A percentile compares a stretch with the other conserved stretches of the same genome.
Evolutionary conservation across 2,888 invertebrate species (phyloP).

Genomic region (Andrena fulva): DNA sequence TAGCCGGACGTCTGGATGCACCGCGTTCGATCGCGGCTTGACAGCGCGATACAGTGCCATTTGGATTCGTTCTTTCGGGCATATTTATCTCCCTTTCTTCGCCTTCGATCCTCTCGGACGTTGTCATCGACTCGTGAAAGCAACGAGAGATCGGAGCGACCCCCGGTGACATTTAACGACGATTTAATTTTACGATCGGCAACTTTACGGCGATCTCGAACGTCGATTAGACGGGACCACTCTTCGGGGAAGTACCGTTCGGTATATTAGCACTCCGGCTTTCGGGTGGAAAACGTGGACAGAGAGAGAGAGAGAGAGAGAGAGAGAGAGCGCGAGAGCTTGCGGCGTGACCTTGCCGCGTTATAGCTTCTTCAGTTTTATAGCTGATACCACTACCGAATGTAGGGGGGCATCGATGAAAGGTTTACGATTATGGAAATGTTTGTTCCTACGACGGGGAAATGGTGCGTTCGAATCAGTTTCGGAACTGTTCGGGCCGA

Average conservation of each 20-base stretch:
- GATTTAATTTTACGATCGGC: conserved; percentile 74
- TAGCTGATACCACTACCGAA: conserved; percentile 61
- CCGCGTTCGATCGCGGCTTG: conserved; percentile 31
- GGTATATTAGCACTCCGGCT: conserved; percentile 56
- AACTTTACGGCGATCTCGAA: conserved; percentile 67
- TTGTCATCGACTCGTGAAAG: conserved; percentile 42
- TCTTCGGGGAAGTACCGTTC: conserved; percentile 59
- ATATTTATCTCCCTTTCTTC: conserved; percentile 13
- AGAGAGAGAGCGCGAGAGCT: conserved; percentile 15
- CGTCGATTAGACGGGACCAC: conserved; percentile 69
- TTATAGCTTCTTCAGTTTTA: conserved; percentile 70
- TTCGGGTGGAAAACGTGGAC: conserved; percentile 61
- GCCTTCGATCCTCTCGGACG: background rate
- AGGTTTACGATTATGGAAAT: conserved; percentile 72
- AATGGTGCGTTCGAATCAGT: conserved; percentile 59
- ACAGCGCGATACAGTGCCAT: conserved; percentile 4
- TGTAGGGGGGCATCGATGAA: conserved; percentile 64
- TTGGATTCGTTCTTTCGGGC: conserved; percentile 7
- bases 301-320: conserved; percentile 18
- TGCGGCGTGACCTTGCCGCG: conserved; percentile 66
- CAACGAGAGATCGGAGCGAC: conserved; percentile 50
- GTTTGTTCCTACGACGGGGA: conserved; percentile 56
- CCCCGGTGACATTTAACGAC: conserved; percentile 65
- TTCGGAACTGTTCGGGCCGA: conserved; percentile 37
- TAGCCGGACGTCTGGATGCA: conserved; percentile 8